Base-by-base conservation (phyloP, 2,113 vertebrate genomes). In the Chionomys nivalis region DNA sequence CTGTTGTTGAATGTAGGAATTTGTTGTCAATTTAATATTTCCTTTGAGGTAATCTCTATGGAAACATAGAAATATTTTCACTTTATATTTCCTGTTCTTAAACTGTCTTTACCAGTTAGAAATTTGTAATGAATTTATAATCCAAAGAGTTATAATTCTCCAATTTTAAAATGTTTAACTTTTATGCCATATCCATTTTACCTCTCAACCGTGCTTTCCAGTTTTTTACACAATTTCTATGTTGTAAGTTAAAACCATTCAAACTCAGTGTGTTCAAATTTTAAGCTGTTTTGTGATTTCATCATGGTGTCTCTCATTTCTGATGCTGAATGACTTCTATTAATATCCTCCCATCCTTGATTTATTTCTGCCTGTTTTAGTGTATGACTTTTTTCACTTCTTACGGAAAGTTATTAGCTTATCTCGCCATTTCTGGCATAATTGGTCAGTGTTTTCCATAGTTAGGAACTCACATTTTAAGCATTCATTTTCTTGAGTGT, bases 231-330 rank as follows among this genome's bases (percentile, higher is more conserved):
- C 55, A 75, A 10, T 44, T 24, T 89, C 63, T 72, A 33, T 93
- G 58, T 93, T 47, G n/a, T 75, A 55, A 4, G 1, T 72, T 83
- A 87, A 52, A 77, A 93, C 65, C 7, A 49, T 89, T 76, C 14
- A 83, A 58, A 94, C 82, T 92, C 24, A 83, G 75, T 72, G 91
- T 13, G 52, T 66, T 44, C 94, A 49, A 81, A 90, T 63, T 87
- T 83, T 73, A 72, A 23, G 47, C 61, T 94, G 44, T 61, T 97
- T 97, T 86, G 72, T 91, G 78, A 97, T 85, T 92, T 94, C 76
- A 89, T 36, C 39, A 76, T 39, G 76, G 2, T 72, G 36, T 39
- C 92, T 89, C 61, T 44, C 26, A 65, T 65, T 93, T 92, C 72
- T 65, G 49, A 58, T 94, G 73, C 66, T 44, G 31, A 33, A 17